phyloP scores from a whole-genome alignment of 2,888 invertebrate genomes.

The Sinhomidia bicolor region DNA sequence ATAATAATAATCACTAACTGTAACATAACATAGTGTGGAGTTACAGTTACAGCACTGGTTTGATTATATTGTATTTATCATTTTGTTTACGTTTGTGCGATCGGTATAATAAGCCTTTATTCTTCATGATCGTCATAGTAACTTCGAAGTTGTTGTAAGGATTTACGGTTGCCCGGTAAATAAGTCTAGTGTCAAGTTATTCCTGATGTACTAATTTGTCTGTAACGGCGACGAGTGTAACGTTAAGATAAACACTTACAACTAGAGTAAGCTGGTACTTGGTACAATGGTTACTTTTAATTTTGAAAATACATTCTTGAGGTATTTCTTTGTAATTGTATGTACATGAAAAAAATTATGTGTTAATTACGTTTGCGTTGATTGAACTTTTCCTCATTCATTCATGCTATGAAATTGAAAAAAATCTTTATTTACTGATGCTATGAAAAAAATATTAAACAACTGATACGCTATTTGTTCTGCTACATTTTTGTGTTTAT shows the following conservation, averaged over 20 bases:
- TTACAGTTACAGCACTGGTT: not conserved
- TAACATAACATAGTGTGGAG: slow-evolving; percentile 1
- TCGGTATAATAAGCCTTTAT: no score
- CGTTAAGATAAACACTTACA: not conserved
- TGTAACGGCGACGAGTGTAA: not conserved
- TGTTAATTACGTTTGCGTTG: not conserved
- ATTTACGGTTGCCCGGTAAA: not conserved
- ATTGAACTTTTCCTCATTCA: not conserved
- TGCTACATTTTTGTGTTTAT: slow-evolving; percentile 36
- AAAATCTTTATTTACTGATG: slow-evolving; percentile 46
- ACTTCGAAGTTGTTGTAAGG: not conserved
- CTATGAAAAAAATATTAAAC: slow-evolving; percentile 50
- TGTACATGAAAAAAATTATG: not conserved
- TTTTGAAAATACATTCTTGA: slow-evolving; percentile 44
- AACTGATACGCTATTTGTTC: slow-evolving; percentile 56
- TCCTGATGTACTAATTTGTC: not conserved
- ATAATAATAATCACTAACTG: slow-evolving; percentile 51
- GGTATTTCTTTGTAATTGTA: slow-evolving; percentile 37
- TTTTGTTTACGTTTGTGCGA: no score
- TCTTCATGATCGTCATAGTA: no score
- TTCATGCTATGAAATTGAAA: not conserved
- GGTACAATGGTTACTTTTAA: slow-evolving; percentile 21
- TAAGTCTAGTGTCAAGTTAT: not conserved
- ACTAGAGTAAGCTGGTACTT: not conserved
- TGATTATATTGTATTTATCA: not conserved